These are phyloP conservation scores for Labroides dimidiatus DNA, from an alignment of 2,797 vertebrate species.

Conservation along the genomic window DNA sequence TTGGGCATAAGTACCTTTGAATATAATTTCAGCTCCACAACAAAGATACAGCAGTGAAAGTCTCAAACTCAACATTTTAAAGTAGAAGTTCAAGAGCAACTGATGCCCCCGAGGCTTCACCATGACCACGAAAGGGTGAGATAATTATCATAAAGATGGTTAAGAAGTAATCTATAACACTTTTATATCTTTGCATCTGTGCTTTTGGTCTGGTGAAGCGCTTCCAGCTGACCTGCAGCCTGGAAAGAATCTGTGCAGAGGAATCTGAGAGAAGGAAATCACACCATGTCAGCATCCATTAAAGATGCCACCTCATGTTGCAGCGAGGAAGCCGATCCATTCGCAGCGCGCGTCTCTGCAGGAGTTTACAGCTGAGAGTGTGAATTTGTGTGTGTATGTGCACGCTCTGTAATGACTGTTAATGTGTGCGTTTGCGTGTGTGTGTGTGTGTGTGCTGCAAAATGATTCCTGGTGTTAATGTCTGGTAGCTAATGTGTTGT, in stretches of 20 bases:
- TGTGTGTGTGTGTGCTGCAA: not conserved
- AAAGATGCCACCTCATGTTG: slow-evolving; percentile 68
- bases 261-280: slow-evolving; percentile 74
- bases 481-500: not conserved
- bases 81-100: too few species aligned
- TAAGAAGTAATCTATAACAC: too few species aligned
- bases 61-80: too few species aligned
- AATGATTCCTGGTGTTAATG: not conserved
- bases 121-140: too few species aligned
- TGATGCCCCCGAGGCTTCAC: too few species aligned
- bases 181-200: too few species aligned
- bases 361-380: not conserved
- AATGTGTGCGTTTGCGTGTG: not conserved
- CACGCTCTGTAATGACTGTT: not conserved
- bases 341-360: slow-evolving; percentile 18
- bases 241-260: slow-evolving; percentile 76
- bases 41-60: too few species aligned
- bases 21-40: too few species aligned
- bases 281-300: slow-evolving; percentile 77
- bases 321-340: slow-evolving; percentile 64
- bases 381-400: not conserved
- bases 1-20: too few species aligned
- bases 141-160: too few species aligned
- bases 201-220: slow-evolving; percentile 7
- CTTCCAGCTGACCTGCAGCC: slow-evolving; percentile 54